These are phyloP conservation scores for Tapera naevia DNA, from an alignment of 2,797 vertebrate genomes.

Conservation along the genomic window DNA sequence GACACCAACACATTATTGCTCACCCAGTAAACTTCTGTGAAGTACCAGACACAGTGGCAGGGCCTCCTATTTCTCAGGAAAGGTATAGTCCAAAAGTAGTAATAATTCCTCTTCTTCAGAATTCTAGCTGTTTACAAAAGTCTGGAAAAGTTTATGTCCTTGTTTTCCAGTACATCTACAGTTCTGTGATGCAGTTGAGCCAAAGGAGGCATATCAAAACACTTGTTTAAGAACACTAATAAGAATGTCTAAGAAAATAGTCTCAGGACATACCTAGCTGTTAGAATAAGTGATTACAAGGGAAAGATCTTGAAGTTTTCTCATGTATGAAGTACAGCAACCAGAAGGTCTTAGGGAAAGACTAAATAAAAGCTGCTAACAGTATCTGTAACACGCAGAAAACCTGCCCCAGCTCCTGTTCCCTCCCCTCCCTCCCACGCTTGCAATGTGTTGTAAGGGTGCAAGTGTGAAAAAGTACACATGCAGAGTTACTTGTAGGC, in stretches of 20 bases:
- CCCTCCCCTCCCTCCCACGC: background rate
- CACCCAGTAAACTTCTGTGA: background rate
- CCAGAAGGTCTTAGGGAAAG: conserved; percentile 6
- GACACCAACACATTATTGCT: conserved; percentile 32
- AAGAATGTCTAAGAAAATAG: background rate
- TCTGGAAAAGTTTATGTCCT: conserved; percentile 33
- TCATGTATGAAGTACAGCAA: background rate
- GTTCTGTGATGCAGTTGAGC: background rate
- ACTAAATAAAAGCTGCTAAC: background rate
- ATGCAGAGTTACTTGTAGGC: background rate
- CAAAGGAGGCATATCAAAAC: background rate
- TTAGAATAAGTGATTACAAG: conserved; percentile 1
- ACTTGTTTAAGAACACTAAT: background rate
- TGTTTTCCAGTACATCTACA: background rate
- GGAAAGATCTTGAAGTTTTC: conserved; percentile 29
- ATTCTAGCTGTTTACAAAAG: background rate
- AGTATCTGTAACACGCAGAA: background rate
- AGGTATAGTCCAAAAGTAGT: conserved; percentile 26
- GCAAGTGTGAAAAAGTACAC: conserved; percentile 4
- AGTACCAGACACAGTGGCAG: background rate
- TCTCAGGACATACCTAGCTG: background rate
- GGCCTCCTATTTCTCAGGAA: conserved; percentile 7
- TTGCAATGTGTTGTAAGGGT: conserved; percentile 21
- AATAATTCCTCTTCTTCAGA: conserved; percentile 47
- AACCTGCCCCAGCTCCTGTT: background rate